Percentiles rank a stretch among this genome's conserved stretches.
These are phyloP conservation scores for Leptonema lineaticorne DNA, from an alignment of 1,140 invertebrate species.

Conservation along the genomic window DNA sequence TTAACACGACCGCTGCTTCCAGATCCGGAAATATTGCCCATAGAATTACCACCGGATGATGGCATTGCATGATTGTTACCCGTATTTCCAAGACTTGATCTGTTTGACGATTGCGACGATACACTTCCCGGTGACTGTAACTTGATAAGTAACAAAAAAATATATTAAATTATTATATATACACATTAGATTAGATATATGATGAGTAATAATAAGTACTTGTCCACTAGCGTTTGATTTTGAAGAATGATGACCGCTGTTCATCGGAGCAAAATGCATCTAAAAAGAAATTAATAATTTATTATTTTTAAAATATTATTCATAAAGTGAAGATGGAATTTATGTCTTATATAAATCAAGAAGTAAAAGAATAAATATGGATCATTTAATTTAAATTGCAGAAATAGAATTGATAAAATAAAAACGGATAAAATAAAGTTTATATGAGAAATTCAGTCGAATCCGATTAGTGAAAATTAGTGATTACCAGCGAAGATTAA, in stretches of 20 bases:
- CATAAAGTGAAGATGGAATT: too few species aligned
- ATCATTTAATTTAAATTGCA: too few species aligned
- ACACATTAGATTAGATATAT: neutral
- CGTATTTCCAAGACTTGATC: constrained; percentile 47
- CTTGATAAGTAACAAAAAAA: constrained; percentile 45
- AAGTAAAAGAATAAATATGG: too few species aligned
- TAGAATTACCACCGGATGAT: constrained; percentile 40
- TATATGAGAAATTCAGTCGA: too few species aligned
- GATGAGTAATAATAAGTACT: constrained; percentile 9
- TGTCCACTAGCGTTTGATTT: constrained; percentile 7
- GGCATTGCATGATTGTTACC: constrained; percentile 18
- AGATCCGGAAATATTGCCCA: constrained; percentile 41
- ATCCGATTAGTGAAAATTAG: too few species aligned
- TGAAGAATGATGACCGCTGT: constrained; percentile 11
- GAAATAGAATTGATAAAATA: too few species aligned
- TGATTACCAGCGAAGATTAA: too few species aligned
- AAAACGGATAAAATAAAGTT: too few species aligned
- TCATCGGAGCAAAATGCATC: constrained; percentile 25
- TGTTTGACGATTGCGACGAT: constrained; percentile 50
- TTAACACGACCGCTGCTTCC: constrained; percentile 61
- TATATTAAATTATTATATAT: constrained; percentile 2
- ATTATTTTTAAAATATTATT: too few species aligned
- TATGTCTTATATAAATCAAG: too few species aligned
- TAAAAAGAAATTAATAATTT: constrained; percentile 1
- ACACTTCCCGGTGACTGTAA: constrained; percentile 52